Conservation (phyloP, 2,797 vertebrate species). For the Phyllotis vaccarum region DNA sequence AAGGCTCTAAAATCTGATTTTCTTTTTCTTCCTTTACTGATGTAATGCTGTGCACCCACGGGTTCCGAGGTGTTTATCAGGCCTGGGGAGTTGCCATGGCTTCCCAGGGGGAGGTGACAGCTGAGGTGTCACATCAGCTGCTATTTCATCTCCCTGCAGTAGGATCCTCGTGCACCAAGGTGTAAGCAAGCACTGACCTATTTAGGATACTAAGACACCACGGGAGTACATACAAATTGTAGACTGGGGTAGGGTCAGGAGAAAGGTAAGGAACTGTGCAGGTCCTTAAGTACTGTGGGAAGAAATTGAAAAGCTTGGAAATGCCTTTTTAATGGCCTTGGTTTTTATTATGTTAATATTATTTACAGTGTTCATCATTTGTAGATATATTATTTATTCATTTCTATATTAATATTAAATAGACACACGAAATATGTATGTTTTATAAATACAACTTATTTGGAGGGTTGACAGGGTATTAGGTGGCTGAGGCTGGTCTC, state of each 20-base stretch:
- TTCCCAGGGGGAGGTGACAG: not conserved
- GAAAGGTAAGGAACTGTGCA: not conserved
- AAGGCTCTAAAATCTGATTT: not conserved
- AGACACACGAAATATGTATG: not conserved
- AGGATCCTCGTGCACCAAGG: not conserved
- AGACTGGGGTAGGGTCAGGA: not conserved
- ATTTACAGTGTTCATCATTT: not conserved
- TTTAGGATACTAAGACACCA: not conserved
- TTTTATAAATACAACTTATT: not conserved
- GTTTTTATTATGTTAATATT: conserved; percentile 3
- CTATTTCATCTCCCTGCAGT: not conserved
- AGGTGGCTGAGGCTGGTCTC: not conserved
- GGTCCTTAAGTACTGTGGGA: not conserved
- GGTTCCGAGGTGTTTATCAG: not conserved
- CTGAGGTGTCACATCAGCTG: not conserved
- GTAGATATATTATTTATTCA: not conserved
- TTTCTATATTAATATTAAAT: not conserved
- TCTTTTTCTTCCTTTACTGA: not conserved
- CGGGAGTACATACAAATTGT: not conserved
- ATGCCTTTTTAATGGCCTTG: conserved; percentile 1
- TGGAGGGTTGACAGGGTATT: not conserved
- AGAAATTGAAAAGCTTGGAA: not conserved
- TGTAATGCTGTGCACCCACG: not conserved
- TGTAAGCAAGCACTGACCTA: conserved; percentile 5
- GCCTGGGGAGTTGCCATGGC: not conserved